Evolutionary conservation across 2,113 vertebrate species (phyloP), one percentile per base, ranked within the genome.

Genomic region (Perca schrenkii): DNA sequence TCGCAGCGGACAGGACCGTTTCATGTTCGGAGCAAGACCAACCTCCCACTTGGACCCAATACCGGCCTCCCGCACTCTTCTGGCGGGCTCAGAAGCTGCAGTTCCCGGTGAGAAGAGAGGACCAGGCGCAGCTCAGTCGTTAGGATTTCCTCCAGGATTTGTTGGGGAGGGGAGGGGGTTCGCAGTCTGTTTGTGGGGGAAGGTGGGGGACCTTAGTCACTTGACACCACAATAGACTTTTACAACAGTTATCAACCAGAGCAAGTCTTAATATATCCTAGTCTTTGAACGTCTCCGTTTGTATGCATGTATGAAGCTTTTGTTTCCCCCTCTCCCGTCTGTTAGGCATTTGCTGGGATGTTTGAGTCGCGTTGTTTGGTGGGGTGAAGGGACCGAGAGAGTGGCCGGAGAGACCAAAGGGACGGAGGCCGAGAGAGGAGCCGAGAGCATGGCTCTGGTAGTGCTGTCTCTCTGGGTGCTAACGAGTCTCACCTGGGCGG

Each of bases 401-500:
- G 88, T 65, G 85, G 77, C 81, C 74, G 84, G 77, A 89, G 83
- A 88, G 83, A 83, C 64, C 49, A 28, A 88, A 62, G 79, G 83
- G 82, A 80, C 79, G 84, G 79, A 74, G 84, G 73, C 83, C 72
- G 74, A 77, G 82, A 73, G 80, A 84, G 91, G 82, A 89, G 88
- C 85, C 79, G 90, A 78, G 94, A 95, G 93, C 93, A 96, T 96
- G 95, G 95, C 95, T 90, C 89, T 94, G 90, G 90, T 88, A 58
- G 89, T 84, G 88, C 88, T 95, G 87, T 91, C 86, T 92, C 87
- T 96, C 80, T 94, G 91, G 90, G 91, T 94, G 88, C 91, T 96
- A 83, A 93, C 93, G 73, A 93, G 94, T 93, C 92, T 96, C 92
- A 95, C 95, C 95, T 96, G 95, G 91, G 87, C 89, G 56, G 93